Evolutionary conservation across 2,113 vertebrate species (phyloP).

Genomic region (Microcebus tavaratra): DNA sequence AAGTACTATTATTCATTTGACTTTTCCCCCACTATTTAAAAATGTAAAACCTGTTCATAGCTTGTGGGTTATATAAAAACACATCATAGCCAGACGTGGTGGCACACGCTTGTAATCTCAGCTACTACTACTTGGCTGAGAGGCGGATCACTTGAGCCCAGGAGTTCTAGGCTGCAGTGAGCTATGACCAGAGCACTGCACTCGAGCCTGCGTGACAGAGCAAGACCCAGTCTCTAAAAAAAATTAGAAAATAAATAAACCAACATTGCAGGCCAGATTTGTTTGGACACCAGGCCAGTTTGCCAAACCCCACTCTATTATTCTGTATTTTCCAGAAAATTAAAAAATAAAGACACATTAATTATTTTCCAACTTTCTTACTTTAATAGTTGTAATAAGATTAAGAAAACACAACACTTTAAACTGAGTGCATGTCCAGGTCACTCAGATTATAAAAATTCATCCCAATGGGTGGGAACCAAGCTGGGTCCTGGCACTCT

Average conservation of each 20-base stretch:
- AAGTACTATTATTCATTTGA: background rate
- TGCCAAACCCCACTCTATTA: background rate
- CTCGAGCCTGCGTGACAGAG: too few species aligned
- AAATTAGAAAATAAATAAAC: too few species aligned
- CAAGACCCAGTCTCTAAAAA: too few species aligned
- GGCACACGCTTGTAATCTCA: too few species aligned
- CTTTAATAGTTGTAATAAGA: background rate
- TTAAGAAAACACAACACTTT: background rate
- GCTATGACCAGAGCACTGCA: too few species aligned
- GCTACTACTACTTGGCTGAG: too few species aligned
- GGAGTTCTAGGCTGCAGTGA: too few species aligned
- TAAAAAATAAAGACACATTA: background rate
- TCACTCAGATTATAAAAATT: background rate
- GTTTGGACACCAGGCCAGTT: background rate
- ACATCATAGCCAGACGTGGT: background rate
- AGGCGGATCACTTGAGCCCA: too few species aligned
- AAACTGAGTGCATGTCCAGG: background rate
- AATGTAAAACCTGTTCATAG: background rate
- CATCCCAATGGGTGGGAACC: background rate
- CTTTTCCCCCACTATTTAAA: background rate
- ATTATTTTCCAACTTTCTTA: background rate
- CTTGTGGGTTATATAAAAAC: background rate
- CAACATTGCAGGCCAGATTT: background rate
- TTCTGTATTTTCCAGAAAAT: background rate
- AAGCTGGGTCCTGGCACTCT: too few species aligned